Base-by-base conservation (phyloP, 92 coral and sea anemone species). In the Phenganax marumi region DNA sequence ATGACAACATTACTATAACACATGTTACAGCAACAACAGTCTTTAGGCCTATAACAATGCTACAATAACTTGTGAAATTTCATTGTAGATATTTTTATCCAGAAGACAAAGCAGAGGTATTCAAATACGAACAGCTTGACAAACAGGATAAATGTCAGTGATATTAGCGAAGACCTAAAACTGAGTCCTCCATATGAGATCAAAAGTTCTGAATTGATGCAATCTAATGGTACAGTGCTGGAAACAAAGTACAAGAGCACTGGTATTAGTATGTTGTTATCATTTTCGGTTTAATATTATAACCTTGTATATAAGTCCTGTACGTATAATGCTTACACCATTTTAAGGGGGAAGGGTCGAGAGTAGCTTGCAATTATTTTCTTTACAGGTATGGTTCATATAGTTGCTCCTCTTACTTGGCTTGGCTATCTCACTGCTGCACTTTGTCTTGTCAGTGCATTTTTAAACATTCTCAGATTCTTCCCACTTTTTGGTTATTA, bases 31-130 rank as follows among this genome's bases (percentile, higher is more conserved):
- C 17, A 12, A 18, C 21, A 56, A 56, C 8, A 19, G 63, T 8
- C 63, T 56, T 13, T 13, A 56, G 63, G 63, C 43, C 43, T 33
- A 5, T 33, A 33, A 0, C 43, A 33, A 1, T 33, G 43, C 5
- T 1, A 5, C 43, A 0, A 33, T 33, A 33, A 33, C 3, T 47
- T 73, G 23, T 65, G n/a, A 8, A 2, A 50, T 66, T 21, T 71
- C 48, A 19, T 77, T 64, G 18, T 79, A 94, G 98, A 94, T 86
- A 90, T 97, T 54, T 94, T 90, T 53, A 94, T 94, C 76, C 98
- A 94, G 88, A 94, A 92, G 85, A 90, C 93, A 18, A 94, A 94
- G 82, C 97, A 93, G 75, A 90, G 98, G 73, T 94, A 94, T 78
- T 92, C 90, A 79, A 94, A 91, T 80, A 88, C 98, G 57, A 91